Evolutionary conservation across 2,888 invertebrate genomes (phyloP).

Genomic region (Acanthosoma haemorrhoidale): DNA sequence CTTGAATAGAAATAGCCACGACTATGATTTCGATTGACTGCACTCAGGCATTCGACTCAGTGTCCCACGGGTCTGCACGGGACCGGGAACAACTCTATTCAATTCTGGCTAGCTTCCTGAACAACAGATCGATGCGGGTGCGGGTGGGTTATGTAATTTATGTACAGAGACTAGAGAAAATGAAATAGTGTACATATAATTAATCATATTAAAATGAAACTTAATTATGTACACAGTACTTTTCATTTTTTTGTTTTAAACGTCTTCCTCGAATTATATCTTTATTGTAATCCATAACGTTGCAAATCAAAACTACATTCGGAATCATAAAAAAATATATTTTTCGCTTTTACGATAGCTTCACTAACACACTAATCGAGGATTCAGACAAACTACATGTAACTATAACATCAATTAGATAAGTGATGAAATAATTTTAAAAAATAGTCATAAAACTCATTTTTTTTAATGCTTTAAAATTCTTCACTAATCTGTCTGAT

Average conservation of each 20-base stretch:
- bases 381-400: not conserved
- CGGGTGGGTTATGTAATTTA: too few relatives aligned
- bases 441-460: too few relatives aligned
- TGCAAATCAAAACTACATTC: slow-evolving; percentile 26
- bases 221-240: slow-evolving; percentile 26
- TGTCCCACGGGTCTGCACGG: too few relatives aligned
- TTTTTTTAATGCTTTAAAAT: too few relatives aligned
- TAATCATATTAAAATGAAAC: slow-evolving; percentile 22
- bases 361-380: not conserved
- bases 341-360: not conserved
- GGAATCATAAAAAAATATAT: slow-evolving; percentile 27
- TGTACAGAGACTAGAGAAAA: slow-evolving; percentile 30
- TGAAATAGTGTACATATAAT: slow-evolving; percentile 18
- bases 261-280: slow-evolving; percentile 21
- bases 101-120: too few relatives aligned
- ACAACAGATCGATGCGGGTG: too few relatives aligned
- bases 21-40: too few relatives aligned
- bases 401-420: not conserved
- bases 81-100: too few relatives aligned
- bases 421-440: slow-evolving; percentile 5
- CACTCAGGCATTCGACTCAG: too few relatives aligned
- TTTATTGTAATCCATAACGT: slow-evolving; percentile 9
- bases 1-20: too few relatives aligned
- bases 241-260: not conserved
- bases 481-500: not conserved